Conservation (phyloP, 2,797 vertebrate species). For the Erethizon dorsatum region DNA sequence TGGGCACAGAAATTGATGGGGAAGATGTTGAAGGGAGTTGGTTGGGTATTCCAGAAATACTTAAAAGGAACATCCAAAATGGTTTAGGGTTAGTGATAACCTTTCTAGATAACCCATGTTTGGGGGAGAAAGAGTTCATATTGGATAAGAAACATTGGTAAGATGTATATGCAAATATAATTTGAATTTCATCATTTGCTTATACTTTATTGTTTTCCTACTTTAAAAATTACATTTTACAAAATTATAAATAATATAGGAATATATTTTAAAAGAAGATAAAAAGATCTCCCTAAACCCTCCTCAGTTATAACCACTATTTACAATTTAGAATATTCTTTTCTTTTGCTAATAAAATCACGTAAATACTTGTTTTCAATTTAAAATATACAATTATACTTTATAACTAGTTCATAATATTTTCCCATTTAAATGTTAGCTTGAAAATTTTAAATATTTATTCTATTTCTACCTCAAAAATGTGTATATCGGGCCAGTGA, state of each 20-base stretch:
- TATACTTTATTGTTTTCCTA: constrained; percentile 7
- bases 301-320: neutral
- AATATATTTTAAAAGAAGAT: neutral
- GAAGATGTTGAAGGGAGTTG: neutral
- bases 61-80: neutral
- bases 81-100: too few relatives aligned
- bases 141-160: neutral
- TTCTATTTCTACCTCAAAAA: neutral
- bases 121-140: neutral
- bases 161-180: neutral
- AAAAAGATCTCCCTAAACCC: neutral
- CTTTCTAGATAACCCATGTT: neutral
- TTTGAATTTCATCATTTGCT: neutral
- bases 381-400: neutral
- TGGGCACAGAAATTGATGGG: neutral
- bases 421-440: constrained; percentile 1
- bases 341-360: neutral
- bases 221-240: neutral
- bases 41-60: neutral
- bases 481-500: too few relatives aligned
- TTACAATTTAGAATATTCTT: neutral
- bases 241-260: neutral
- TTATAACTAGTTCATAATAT: neutral
- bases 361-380: neutral
- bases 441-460: neutral